Base-by-base conservation (phyloP, 2,888 invertebrate genomes). In the Calephelis perditalis region DNA sequence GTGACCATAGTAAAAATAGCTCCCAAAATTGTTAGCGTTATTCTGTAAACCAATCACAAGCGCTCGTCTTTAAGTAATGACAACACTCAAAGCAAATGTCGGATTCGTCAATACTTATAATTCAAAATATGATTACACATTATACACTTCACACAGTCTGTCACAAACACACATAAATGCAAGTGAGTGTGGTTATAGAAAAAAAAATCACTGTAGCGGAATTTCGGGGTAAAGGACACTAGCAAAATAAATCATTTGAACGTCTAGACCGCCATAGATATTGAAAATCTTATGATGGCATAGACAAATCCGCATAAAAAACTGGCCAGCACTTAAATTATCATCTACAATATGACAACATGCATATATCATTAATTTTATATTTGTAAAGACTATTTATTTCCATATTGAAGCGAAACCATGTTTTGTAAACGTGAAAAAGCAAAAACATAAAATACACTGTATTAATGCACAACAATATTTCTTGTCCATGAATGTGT, bases 11-110 rank as follows among this genome's bases (percentile, higher is more conserved):
- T 40, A 56, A 61, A 65, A 64, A 63, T 63, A 70, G 70, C 66
- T 78, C 78, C 77, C 76, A 76, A 78, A 73, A 68, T 67, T 66
- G 62, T 65, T 81, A 86, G 84, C 85, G 71, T 84, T 84, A 81
- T 73, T 75, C 73, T 82, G 86, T 89, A 89, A 89, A 90, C 90
- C 90, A 89, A 89, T 88, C 90, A 90, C 88, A 87, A 84, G 85
- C 86, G 81, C 76, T 74, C 74, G 73, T 73, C 71, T 71, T 66
- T 68, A 62, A 78, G 84, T 81, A 82, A 87, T 84, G 86, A 84
- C 88, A 87, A 83, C 84, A 79, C 84, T 54, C 52, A 78, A 81
- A 83, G 80, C 84, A 82, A 85, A 88, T 86, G 86, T 89, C 87
- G 87, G 89, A 84, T 84, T 84, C 76, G 78, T 81, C 54, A 54